These are phyloP conservation scores for Argyresthia albistria DNA, from an alignment of 2,888 invertebrate species.

Conservation along the genomic window DNA sequence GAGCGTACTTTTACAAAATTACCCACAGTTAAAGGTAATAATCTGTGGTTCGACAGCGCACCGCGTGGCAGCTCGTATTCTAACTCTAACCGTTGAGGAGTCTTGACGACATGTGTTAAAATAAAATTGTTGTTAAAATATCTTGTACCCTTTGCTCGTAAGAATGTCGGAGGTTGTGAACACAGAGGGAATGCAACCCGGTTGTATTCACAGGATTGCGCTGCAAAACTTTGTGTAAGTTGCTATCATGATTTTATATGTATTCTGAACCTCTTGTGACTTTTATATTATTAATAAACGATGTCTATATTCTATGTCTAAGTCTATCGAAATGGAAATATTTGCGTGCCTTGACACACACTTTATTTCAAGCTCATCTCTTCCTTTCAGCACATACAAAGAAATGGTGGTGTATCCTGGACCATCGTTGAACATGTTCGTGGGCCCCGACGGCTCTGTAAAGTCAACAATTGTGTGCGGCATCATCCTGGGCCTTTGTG, in stretches of 20 bases:
- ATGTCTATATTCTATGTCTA: no score
- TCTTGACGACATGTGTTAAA: no score
- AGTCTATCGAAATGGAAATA: conserved; percentile 4
- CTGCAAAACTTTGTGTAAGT: conserved; percentile 74
- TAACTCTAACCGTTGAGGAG: no score
- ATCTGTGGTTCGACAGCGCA: no score
- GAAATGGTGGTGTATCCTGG: conserved; percentile 80
- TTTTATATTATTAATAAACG: no score
- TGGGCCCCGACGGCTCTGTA: conserved; percentile 96
- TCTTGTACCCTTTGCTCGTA: no score
- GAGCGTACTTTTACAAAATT: no score
- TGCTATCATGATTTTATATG: no score
- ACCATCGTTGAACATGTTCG: conserved; percentile 87
- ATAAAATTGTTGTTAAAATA: no score
- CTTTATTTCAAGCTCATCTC: conserved; percentile 1
- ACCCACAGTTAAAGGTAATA: no score
- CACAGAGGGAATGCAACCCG: conserved; percentile 36
- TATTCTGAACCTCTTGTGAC: no score
- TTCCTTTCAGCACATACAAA: conserved; percentile 78
- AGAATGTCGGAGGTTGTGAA: conserved; percentile 46
- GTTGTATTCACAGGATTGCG: conserved; percentile 67
- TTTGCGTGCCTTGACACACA: conserved; percentile 18
- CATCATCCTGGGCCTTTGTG: conserved; percentile 91
- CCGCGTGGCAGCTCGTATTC: no score
- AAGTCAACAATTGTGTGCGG: conserved; percentile 95